These are phyloP conservation scores for Scaptomyza hsui DNA, from an alignment of 1,140 invertebrate genomes.

Conservation along the genomic window DNA sequence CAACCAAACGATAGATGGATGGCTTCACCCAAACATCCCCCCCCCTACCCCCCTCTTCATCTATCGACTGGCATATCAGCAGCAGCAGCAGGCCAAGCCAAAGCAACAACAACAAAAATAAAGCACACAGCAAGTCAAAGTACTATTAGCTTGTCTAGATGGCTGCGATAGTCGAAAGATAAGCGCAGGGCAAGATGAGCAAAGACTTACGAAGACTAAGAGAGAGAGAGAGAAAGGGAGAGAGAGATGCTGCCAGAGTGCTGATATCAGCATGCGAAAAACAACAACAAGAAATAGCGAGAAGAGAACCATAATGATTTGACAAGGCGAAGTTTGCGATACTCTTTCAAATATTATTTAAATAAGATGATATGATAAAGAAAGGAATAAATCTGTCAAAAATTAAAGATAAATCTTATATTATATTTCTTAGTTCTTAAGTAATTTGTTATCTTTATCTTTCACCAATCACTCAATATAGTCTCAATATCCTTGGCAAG, in stretches of 20 bases:
- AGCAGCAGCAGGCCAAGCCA: conserved; percentile 22
- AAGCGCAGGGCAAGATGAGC: conserved; percentile 42
- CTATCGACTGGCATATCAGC: conserved; percentile 36
- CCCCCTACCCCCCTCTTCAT: background rate
- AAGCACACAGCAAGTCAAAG: conserved; percentile 30
- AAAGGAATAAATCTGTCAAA: too few species aligned
- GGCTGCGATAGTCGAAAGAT: conserved; percentile 43
- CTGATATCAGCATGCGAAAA: conserved; percentile 43
- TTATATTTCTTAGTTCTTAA: too few species aligned
- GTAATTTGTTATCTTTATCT: too few species aligned
- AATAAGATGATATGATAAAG: background rate
- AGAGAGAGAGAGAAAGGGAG: too few species aligned
- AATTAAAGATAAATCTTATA: too few species aligned
- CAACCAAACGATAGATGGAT: conserved; percentile 63
- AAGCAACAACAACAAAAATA: background rate
- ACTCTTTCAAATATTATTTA: background rate
- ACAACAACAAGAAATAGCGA: conserved; percentile 4
- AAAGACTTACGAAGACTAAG: conserved; percentile 7
- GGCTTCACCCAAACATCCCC: conserved; percentile 29
- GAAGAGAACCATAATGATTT: background rate
- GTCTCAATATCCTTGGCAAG: background rate
- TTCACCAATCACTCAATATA: background rate
- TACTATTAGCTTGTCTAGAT: conserved; percentile 57
- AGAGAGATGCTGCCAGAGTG: conserved; percentile 5
- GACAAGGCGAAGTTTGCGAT: background rate